These are phyloP conservation scores for Drosophila pseudoobscura DNA, from an alignment of 1,140 invertebrate genomes.

Conservation along the genomic window DNA sequence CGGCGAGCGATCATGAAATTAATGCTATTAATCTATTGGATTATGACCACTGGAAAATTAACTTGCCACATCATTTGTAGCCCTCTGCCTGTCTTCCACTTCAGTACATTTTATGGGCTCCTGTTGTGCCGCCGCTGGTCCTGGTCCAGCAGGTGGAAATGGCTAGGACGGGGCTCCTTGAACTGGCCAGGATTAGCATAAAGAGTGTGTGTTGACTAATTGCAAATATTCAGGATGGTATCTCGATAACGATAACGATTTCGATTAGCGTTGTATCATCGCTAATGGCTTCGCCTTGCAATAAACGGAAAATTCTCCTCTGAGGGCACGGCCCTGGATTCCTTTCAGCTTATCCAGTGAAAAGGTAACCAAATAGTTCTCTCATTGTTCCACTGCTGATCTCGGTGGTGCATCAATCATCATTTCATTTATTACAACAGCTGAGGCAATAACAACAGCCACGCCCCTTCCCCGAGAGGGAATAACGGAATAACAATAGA, in stretches of 20 bases:
- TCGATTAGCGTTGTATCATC: too few relatives aligned
- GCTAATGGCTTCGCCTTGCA: too few relatives aligned
- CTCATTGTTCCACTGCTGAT: slow-evolving; percentile 21
- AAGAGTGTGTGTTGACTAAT: slow-evolving; percentile 3
- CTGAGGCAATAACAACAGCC: slow-evolving; percentile 60
- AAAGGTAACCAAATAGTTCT: neutral
- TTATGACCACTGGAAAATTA: slow-evolving; percentile 63
- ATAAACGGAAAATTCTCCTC: too few relatives aligned
- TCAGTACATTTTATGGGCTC: slow-evolving; percentile 30
- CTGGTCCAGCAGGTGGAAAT: slow-evolving; percentile 24
- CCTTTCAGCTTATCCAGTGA: neutral
- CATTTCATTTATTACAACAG: slow-evolving; percentile 58
- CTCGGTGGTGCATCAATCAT: slow-evolving; percentile 21
- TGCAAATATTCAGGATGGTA: neutral
- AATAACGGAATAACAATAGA: slow-evolving; percentile 12
- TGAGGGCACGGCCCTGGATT: neutral
- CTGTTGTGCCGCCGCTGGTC: slow-evolving; percentile 4
- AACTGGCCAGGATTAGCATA: neutral
- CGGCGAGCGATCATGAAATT: slow-evolving; percentile 22
- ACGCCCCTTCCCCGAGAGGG: slow-evolving; percentile 4
- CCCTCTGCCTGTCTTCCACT: slow-evolving; percentile 2
- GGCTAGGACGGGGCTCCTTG: too few relatives aligned
- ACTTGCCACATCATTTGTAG: slow-evolving; percentile 72
- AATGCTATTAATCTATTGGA: slow-evolving; percentile 66
- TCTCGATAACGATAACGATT: too few relatives aligned